These are phyloP conservation scores for Pentalonia nigronervosa DNA, from an alignment of 1,140 invertebrate genomes.

Conservation along the genomic window DNA sequence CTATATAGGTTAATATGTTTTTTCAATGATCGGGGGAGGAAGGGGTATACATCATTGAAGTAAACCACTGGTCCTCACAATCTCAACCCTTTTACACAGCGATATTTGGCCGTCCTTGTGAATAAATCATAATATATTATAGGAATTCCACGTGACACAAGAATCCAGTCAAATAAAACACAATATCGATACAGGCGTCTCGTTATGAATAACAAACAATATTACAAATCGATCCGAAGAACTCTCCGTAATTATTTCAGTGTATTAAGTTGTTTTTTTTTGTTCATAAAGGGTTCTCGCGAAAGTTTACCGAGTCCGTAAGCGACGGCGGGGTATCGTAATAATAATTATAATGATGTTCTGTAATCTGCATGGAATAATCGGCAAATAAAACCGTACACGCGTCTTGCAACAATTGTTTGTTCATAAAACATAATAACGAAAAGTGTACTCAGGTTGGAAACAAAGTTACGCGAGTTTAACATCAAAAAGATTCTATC, in stretches of 20 bases:
- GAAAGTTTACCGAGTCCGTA: neutral
- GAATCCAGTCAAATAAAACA: neutral
- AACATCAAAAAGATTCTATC: conserved; percentile 17
- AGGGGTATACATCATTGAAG: too few species aligned
- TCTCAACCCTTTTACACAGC: neutral
- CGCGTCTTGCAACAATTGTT: neutral
- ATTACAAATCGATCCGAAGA: neutral
- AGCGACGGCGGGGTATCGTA: neutral
- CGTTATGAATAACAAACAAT: conserved; percentile 10
- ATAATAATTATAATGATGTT: conserved; percentile 1
- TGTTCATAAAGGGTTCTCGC: neutral
- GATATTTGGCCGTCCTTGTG: neutral
- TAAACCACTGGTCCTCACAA: too few species aligned
- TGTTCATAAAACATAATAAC: conserved; percentile 10
- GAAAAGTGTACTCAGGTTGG: neutral
- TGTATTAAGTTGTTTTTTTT: neutral
- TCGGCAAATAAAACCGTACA: neutral
- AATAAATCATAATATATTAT: neutral
- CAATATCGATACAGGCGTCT: neutral
- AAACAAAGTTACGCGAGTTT: neutral
- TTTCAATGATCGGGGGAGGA: too few species aligned
- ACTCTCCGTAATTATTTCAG: neutral
- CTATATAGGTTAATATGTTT: too few species aligned
- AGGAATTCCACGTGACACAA: neutral
- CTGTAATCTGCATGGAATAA: neutral